Conservation (phyloP, 2,888 invertebrate species). For the Adelognathus sp. region DNA sequence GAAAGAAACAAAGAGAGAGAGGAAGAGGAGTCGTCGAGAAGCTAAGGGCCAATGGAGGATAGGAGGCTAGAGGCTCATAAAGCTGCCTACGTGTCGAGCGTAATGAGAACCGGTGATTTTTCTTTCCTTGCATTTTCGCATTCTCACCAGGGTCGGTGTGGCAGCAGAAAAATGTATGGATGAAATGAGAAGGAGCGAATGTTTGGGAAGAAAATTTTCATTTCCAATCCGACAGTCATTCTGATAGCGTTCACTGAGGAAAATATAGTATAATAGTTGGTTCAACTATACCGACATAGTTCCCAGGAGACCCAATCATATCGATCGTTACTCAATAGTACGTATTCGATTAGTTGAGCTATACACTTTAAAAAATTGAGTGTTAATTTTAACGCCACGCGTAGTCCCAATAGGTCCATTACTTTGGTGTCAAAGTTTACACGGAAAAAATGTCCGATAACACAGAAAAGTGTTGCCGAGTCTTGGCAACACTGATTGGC, state of each 20-base stretch:
- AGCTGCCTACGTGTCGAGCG: conserved; percentile 80
- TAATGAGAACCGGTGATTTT: conserved; percentile 81
- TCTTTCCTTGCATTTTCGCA: conserved; percentile 67
- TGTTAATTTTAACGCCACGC: no score
- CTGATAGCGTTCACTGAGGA: background rate
- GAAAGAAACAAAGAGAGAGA: conserved; percentile 6
- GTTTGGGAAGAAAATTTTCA: background rate
- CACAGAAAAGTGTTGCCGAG: no score
- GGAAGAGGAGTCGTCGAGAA: conserved; percentile 28
- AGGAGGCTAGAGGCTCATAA: conserved; percentile 72
- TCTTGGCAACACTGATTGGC: no score
- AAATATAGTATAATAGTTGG: no score
- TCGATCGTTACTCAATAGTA: no score
- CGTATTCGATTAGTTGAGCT: no score
- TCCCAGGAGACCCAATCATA: no score
- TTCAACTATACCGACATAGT: no score
- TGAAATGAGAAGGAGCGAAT: background rate
- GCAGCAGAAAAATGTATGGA: conserved; percentile 57
- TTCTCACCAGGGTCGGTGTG: conserved; percentile 20
- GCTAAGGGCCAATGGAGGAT: conserved; percentile 43
- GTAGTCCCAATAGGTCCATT: no score
- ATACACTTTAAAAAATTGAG: no score
- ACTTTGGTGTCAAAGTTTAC: no score
- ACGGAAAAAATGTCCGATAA: no score
- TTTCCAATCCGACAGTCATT: background rate